Evolutionary conservation across 1,140 invertebrate species (phyloP), one percentile per base, ranked within the genome.

Genomic region (Cardiocondyla obscurior): DNA sequence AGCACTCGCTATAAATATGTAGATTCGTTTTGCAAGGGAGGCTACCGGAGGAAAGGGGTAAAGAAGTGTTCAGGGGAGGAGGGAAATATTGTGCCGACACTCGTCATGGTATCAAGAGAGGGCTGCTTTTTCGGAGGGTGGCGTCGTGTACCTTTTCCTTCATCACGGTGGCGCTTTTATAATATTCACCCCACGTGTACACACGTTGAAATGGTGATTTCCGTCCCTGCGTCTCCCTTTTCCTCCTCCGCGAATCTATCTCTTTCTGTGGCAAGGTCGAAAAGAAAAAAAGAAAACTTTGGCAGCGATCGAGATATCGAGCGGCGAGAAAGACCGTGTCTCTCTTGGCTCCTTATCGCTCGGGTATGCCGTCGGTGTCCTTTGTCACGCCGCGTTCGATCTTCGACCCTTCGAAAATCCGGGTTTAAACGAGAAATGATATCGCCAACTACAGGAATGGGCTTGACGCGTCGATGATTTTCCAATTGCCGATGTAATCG

Each of bases 1-100:
- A 90, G 74, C 90, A 92, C 87, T 88, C 86, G 60, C 87, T 74
- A 91, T 92, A 91, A 91, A 92, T 92, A 91, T 92, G 91, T 84
- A 92, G 77, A 92, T 92, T 87, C 44, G 53, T 73, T 55, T 81
- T 58, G 25, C 12, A 67, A 30, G 16, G 22, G 28, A 79, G 33
- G 25, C n/a, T 69, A 10, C 10, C 12, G 12, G 30, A 46, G n/a
- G 14, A 39, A 42, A 12, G 10, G 10, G 22, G 22, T 10, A 72
- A 77, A 74, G 44, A 70, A 2, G 30, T 36, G 25, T 79, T 10
- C 39, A n/a, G 19, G n/a, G 28, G 12, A 5, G 39, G 51, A n/a
- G 57, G 28, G 28, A 33, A 14, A 39, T 60, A 72, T 77, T 60
- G 84, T 39, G 55, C 46, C 49, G 72, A 51, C 81, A 84, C 85